A percentile compares a stretch with the other conserved stretches of the same genome.
phyloP scores from a whole-genome alignment of 2,113 vertebrate genomes.

The Cervus canadensis region DNA sequence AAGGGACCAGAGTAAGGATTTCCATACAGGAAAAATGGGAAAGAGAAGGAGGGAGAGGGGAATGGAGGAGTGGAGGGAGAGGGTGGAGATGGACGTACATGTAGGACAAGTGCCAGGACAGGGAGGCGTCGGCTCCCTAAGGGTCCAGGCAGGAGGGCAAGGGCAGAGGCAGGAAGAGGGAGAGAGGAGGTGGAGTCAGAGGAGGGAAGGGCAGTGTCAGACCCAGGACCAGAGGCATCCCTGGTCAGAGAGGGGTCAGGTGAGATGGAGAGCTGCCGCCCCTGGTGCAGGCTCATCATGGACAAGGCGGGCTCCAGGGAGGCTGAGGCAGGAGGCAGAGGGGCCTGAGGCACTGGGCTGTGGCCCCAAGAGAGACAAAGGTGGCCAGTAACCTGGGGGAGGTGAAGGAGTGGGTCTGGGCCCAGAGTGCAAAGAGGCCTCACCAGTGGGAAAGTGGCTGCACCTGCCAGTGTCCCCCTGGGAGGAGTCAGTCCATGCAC shows the following conservation, averaged over 20 bases:
- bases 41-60: not conserved
- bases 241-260: not conserved
- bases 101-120: not conserved
- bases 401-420: not conserved
- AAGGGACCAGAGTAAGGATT: not conserved
- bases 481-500: not conserved
- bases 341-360: not conserved
- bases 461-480: not conserved
- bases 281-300: not conserved
- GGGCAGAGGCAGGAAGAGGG: not conserved
- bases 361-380: not conserved
- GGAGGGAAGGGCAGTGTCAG: not conserved
- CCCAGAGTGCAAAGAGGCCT: not conserved
- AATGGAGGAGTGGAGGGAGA: not conserved
- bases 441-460: no score
- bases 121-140: not conserved
- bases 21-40: not conserved
- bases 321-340: not conserved
- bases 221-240: not conserved
- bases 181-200: not conserved
- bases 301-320: fast-evolving
- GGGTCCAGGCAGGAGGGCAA: not conserved
- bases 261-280: no score
- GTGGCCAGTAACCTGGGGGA: not conserved
- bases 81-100: not conserved